Base-by-base conservation (phyloP, 1,140 invertebrate genomes). In the Galleria mellonella region DNA sequence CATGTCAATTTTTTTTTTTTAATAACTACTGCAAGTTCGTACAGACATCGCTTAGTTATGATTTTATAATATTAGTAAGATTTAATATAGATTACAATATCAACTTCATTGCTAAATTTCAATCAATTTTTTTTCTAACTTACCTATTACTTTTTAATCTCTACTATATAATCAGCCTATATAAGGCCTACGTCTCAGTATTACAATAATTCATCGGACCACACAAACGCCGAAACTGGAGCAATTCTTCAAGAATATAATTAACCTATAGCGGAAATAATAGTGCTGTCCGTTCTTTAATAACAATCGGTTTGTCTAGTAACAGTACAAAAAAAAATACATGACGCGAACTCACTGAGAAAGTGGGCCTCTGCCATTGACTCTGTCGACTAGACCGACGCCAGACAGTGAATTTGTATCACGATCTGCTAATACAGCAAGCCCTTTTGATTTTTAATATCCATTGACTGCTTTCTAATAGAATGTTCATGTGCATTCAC, bases 361-460 rank as follows among this genome's bases (percentile, higher is more conserved):
- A 83, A 82, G 75, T 82, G 51, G 74, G 64, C 61, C 64, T 72
- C 65, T 15, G 35, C 55, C 68, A 62, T 54, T 69, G 70, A 64
- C 67, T 77, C 43, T 37, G 33, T 12, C 48, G 70, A 67, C 76
- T 76, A 83, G 76, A 81, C 75, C 52, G 67, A 42, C 55, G 59
- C 66, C 62, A 83, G 79, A 83, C 79, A 40, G 36, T 41, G 32
- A 44, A 27, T 46, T 23, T 15, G 17, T 15, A 37, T 33, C 31
- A 33, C 30, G 9, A 4, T 17, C 11, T 32, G 12, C 12, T n/a
- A 33, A 8, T 32, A 32, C 1, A 15, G 2, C 4, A 41, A 9
- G 9, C 11, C 11, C n/a, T 7, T 28, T 23, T 4, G 8, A 10
- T 3, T 27, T 23, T n/a, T 13, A 35, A 28, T 27, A 43, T 43